phyloP scores from a whole-genome alignment of 1,140 invertebrate genomes.

The Drosophila aff. region DNA sequence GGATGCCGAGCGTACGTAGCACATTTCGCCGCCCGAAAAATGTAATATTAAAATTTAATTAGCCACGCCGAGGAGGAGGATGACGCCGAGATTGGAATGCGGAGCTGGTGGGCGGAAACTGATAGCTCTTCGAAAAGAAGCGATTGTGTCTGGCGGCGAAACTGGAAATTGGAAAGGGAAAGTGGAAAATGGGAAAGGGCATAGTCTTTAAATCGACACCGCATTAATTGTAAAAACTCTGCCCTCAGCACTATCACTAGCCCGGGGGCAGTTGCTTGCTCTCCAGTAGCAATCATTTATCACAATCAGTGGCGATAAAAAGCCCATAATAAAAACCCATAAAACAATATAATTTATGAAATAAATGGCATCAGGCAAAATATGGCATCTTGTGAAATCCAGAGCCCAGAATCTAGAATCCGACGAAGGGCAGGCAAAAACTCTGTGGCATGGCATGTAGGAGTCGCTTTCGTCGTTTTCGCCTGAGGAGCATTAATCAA shows the following conservation, averaged over 20 bases:
- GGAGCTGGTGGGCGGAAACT: background rate
- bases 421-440: constrained; percentile 7
- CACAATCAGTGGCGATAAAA: constrained; percentile 70
- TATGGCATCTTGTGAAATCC: constrained; percentile 56
- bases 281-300: constrained; percentile 55
- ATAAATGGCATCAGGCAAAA: constrained; percentile 41
- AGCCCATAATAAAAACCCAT: constrained; percentile 70
- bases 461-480: constrained; percentile 25
- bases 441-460: constrained; percentile 22
- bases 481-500: constrained; percentile 67
- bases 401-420: constrained; percentile 1
- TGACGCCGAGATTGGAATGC: constrained; percentile 43
- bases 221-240: constrained; percentile 23
- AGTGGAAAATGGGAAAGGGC: background rate
- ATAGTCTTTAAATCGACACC: constrained; percentile 1
- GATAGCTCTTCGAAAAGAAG: background rate
- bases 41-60: constrained; percentile 81
- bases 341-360: constrained; percentile 69
- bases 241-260: constrained; percentile 14
- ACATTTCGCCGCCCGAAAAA: constrained; percentile 60
- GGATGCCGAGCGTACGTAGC: constrained; percentile 22
- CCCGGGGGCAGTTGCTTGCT: background rate
- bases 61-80: constrained; percentile 23
- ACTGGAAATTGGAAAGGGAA: background rate
- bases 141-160: constrained; percentile 6